These are phyloP conservation scores for Solen grandis DNA, from an alignment of 1,140 invertebrate species.

Conservation along the genomic window DNA sequence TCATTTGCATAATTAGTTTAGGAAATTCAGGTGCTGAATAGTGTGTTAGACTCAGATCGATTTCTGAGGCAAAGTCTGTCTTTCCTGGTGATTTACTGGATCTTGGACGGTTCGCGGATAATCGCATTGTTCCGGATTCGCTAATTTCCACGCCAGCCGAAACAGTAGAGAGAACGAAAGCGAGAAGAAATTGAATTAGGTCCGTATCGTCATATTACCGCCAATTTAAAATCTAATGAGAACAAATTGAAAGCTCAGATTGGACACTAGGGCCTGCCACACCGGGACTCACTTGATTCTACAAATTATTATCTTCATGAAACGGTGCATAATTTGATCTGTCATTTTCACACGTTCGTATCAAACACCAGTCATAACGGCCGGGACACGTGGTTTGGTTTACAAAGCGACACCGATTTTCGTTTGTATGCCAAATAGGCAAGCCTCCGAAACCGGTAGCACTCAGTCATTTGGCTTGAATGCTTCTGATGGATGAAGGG, in stretches of 20 bases:
- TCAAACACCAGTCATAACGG: slow-evolving; percentile 42
- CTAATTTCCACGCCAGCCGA: neutral
- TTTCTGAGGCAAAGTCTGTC: slow-evolving; percentile 12
- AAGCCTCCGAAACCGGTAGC: too few relatives aligned
- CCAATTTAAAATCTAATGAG: slow-evolving; percentile 60
- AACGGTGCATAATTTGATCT: slow-evolving; percentile 53
- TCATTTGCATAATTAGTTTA: slow-evolving; percentile 56
- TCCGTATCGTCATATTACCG: slow-evolving; percentile 45
- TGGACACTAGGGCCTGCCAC: slow-evolving; percentile 3
- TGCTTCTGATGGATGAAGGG: neutral
- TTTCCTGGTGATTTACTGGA: slow-evolving; percentile 41
- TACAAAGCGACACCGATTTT: neutral
- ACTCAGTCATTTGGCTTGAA: too few relatives aligned
- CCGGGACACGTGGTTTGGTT: neutral
- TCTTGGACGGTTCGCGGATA: neutral
- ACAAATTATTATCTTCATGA: slow-evolving; percentile 53
- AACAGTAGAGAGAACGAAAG: slow-evolving; percentile 12
- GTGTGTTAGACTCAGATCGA: slow-evolving; percentile 12
- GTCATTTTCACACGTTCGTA: slow-evolving; percentile 35
- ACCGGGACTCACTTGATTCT: slow-evolving; percentile 37
- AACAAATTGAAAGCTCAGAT: slow-evolving; percentile 50
- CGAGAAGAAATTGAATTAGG: slow-evolving; percentile 54
- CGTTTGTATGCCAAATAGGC: neutral
- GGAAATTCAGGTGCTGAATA: slow-evolving; percentile 39
- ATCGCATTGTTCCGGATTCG: slow-evolving; percentile 46